Percentiles rank a stretch among this genome's conserved stretches.
Evolutionary conservation across 2,113 vertebrate genomes (phyloP).

Genomic region (human): DNA sequence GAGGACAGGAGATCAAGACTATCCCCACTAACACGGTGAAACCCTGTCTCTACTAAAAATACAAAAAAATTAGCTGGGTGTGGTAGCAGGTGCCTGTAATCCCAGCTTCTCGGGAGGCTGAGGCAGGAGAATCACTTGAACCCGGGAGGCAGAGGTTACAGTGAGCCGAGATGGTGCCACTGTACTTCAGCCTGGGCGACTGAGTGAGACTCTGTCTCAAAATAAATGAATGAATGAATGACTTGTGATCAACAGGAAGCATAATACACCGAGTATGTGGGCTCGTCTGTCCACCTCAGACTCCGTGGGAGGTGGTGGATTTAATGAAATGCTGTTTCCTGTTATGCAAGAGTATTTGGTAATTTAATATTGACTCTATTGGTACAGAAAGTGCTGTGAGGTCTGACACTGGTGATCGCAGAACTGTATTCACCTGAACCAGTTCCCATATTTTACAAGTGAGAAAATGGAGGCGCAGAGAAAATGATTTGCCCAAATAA

Average conservation of each 20-base stretch:
- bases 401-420: not conserved
- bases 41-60: too few species aligned
- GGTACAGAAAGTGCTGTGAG: not conserved
- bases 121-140: too few species aligned
- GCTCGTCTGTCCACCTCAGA: constrained; percentile 2
- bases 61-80: too few species aligned
- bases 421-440: not conserved
- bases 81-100: too few species aligned
- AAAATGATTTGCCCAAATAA: not conserved
- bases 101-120: too few species aligned
- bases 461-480: not conserved
- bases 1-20: too few species aligned
- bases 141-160: too few species aligned
- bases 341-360: constrained; percentile 19
- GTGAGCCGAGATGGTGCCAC: too few species aligned
- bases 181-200: too few species aligned
- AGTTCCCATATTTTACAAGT: not conserved
- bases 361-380: constrained; percentile 9
- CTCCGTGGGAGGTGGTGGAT: not conserved
- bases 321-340: constrained; percentile 64
- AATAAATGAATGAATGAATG: too few species aligned
- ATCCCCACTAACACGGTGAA: too few species aligned
- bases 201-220: too few species aligned
- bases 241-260: constrained; percentile 48
- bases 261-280: constrained; percentile 61